Evolutionary conservation across 2,888 invertebrate species (phyloP).

Genomic region (Melanostoma mellinum): DNA sequence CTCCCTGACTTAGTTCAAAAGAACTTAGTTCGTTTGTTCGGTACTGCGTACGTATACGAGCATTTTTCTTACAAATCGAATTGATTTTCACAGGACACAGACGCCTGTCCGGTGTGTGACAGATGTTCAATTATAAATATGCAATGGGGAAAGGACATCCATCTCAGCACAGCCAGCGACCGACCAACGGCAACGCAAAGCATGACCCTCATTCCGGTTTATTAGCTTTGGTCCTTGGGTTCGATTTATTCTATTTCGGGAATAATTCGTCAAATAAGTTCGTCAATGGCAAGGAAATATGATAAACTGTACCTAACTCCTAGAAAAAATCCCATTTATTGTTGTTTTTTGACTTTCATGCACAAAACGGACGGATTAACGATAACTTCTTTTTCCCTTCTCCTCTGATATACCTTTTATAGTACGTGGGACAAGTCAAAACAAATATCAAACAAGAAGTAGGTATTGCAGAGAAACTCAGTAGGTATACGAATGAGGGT

Average conservation of each 20-base stretch:
- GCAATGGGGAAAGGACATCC: slow-evolving; percentile 42
- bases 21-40: slow-evolving; percentile 35
- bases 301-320: slow-evolving; percentile 8
- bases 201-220: neutral
- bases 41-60: slow-evolving; percentile 28
- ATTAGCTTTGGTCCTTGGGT: neutral
- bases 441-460: slow-evolving; percentile 14
- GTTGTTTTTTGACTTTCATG: slow-evolving; percentile 47
- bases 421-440: slow-evolving; percentile 54
- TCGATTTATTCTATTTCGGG: slow-evolving; percentile 11
- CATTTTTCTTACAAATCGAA: slow-evolving; percentile 49
- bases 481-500: slow-evolving; percentile 23
- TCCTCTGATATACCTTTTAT: slow-evolving; percentile 17
- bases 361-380: slow-evolving; percentile 17
- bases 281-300: slow-evolving; percentile 23
- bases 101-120: slow-evolving; percentile 64
- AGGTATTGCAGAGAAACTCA: neutral
- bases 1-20: slow-evolving; percentile 2
- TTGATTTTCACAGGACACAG: slow-evolving; percentile 57
- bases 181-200: too few species aligned
- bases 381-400: slow-evolving; percentile 10
- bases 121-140: slow-evolving; percentile 72
- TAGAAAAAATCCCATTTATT: slow-evolving; percentile 50
- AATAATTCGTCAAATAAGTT: slow-evolving; percentile 46
- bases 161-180: neutral